Percentiles rank a stretch among this genome's conserved stretches.
Conservation (phyloP, 1,140 invertebrate genomes). For the Brachionus asplanchnoidis region DNA sequence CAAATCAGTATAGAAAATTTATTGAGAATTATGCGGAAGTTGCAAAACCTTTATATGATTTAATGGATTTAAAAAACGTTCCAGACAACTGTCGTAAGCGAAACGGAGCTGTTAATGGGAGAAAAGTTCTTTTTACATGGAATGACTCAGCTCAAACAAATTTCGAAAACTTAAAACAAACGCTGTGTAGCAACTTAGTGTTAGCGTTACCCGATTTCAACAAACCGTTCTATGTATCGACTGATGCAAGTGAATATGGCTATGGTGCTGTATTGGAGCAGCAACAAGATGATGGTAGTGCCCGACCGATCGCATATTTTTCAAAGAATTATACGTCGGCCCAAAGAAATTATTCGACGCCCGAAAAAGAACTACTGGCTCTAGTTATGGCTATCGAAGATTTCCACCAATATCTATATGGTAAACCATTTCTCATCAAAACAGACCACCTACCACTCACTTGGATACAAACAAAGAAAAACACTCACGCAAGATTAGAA, state of each 20-base stretch:
- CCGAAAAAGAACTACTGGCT: conserved; percentile 52
- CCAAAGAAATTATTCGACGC: conserved; percentile 47
- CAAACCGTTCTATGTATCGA: conserved; percentile 52
- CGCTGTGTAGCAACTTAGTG: not conserved
- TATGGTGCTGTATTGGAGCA: conserved; percentile 56
- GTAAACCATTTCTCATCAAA: conserved; percentile 54
- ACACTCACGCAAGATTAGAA: not conserved
- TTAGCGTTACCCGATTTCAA: conserved; percentile 47
- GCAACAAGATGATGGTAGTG: conserved; percentile 10
- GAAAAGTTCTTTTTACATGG: not conserved
- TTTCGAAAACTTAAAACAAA: not conserved
- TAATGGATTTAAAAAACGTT: conserved; percentile 1
- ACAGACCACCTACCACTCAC: conserved; percentile 59
- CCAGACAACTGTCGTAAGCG: not conserved
- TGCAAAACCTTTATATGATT: not conserved
- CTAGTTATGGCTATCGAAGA: conserved; percentile 54
- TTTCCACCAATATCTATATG: conserved; percentile 56
- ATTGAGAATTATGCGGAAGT: conserved; percentile 23
- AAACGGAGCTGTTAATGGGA: not conserved
- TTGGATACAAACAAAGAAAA: conserved; percentile 48
- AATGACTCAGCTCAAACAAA: not conserved
- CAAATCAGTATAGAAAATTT: not conserved
- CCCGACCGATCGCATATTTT: conserved; percentile 6
- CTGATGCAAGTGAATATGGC: conserved; percentile 55
- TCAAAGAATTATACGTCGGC: not conserved